Conservation (phyloP, 2,888 invertebrate species). For the Drosophila recens region DNA sequence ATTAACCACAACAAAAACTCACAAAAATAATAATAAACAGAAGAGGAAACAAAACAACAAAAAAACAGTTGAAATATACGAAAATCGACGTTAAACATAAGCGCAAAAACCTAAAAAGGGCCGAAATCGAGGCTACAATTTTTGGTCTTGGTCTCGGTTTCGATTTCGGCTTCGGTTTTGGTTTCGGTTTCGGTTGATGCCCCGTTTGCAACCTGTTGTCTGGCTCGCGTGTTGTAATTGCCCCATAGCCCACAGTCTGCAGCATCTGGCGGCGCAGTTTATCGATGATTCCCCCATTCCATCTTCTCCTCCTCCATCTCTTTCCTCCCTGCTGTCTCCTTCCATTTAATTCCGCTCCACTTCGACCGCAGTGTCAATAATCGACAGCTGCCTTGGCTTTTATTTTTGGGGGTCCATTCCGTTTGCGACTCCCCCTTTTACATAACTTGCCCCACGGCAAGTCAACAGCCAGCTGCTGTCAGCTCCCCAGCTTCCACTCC, state of each 20-base stretch:
- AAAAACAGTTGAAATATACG: constrained; percentile 20
- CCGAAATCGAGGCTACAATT: constrained; percentile 33
- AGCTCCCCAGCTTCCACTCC: constrained; percentile 6
- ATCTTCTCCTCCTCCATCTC: background rate
- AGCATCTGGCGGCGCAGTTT: constrained; percentile 75
- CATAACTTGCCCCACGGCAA: constrained; percentile 57
- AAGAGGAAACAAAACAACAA: constrained; percentile 27
- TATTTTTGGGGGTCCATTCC: constrained; percentile 48
- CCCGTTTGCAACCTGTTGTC: constrained; percentile 63
- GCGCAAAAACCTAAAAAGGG: constrained; percentile 45
- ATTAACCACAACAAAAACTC: constrained; percentile 64
- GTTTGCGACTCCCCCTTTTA: constrained; percentile 63
- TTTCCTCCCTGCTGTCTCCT: background rate
- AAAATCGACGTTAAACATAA: constrained; percentile 46
- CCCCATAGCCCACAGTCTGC: constrained; percentile 69
- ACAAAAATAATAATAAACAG: constrained; percentile 22
- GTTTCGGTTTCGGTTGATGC: constrained; percentile 39
- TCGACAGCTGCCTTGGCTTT: constrained; percentile 75
- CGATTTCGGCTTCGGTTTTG: constrained; percentile 42
- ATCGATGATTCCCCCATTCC: constrained; percentile 59
- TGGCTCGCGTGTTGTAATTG: constrained; percentile 79
- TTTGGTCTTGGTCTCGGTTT: constrained; percentile 27
- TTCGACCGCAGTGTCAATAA: constrained; percentile 77
- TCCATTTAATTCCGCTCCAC: constrained; percentile 19
- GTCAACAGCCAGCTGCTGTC: constrained; percentile 26